phyloP scores from a whole-genome alignment of 2,888 invertebrate species.

The Acanthopleura granulata region DNA sequence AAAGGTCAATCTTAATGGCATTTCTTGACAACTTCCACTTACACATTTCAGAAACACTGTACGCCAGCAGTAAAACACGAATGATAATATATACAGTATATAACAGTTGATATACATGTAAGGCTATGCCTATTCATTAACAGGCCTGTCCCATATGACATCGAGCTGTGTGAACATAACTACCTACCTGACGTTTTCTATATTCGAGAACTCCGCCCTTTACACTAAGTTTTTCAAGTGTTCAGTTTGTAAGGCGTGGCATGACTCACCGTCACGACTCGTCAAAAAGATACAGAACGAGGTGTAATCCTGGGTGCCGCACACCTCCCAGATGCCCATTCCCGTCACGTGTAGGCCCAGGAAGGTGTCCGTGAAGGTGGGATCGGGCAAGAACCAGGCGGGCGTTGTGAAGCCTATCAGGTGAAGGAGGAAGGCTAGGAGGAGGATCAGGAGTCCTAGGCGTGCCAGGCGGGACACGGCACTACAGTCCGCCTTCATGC shows the following conservation, averaged over 20 bases:
- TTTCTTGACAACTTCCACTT: too few relatives aligned
- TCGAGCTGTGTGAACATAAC: too few relatives aligned
- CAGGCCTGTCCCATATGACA: too few relatives aligned
- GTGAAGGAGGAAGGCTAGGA: slow-evolving; percentile 2
- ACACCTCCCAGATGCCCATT: not conserved
- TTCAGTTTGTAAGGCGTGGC: not conserved
- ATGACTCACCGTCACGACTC: slow-evolving; percentile 6
- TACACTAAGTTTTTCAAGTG: not conserved
- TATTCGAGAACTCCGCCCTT: too few relatives aligned
- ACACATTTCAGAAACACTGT: too few relatives aligned
- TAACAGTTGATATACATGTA: too few relatives aligned
- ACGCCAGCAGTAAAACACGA: too few relatives aligned
- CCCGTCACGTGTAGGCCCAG: slow-evolving; percentile 5
- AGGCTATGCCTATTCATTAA: too few relatives aligned
- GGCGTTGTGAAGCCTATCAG: slow-evolving; percentile 15
- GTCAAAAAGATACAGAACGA: not conserved
- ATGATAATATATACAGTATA: too few relatives aligned
- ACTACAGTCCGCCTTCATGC: not conserved
- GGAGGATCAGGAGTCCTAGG: not conserved
- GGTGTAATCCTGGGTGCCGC: not conserved
- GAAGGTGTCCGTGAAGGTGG: not conserved
- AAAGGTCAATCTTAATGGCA: too few relatives aligned
- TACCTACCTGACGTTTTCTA: too few relatives aligned
- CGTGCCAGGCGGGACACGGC: not conserved
- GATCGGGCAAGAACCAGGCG: not conserved